Evolutionary conservation across 2,797 vertebrate species (phyloP), one percentile per base, ranked within the genome.

Genomic region (Oreochromis grahami): DNA sequence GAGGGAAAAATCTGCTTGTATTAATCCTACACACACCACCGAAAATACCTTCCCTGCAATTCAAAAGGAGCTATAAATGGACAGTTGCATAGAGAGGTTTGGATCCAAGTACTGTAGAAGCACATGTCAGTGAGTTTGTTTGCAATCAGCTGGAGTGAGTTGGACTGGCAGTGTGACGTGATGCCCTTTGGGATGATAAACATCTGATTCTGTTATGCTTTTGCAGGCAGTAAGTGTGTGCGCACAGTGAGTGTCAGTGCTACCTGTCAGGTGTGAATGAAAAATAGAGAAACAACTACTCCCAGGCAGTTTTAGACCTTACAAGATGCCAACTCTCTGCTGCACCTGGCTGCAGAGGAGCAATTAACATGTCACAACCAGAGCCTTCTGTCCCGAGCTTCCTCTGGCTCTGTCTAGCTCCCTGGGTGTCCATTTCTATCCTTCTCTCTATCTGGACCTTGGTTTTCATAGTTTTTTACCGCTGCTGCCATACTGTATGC

Each of bases 301-400:
- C 76, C 45, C 26, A 79, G 81, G 86, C 78, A 81, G 79, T 81
- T 87, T 91, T 63, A 85, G 79, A 84, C 79, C 56, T 55, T 68
- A 24, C 72, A 89, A 76, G 70, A 80, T 91, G 87, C 91, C 85
- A 91, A 70, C 82, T 91, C 80, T 90, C 82, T 38, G 84, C 89
- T 80, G 86, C 83, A 90, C 80, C 81, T 85, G 82, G 83, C 77
- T 80, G 86, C 92, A 94, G 91, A 92, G 68, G 90, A 77, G 13
- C 89, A 88, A 97, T 97, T 96, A 96, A 92, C 95, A 93, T 89
- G 93, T 95, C 95, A 89, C 48, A 93, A 91, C 80, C 81, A 53
- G 26, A 81, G 4, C 84, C 79, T 87, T 83, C 86, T 87, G 85
- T 84, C 77, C 74, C 58, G 72, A 70, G 76, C 48, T 84, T 80